These are phyloP conservation scores for Octodonta nipae DNA, from an alignment of 2,888 invertebrate genomes.

Conservation along the genomic window DNA sequence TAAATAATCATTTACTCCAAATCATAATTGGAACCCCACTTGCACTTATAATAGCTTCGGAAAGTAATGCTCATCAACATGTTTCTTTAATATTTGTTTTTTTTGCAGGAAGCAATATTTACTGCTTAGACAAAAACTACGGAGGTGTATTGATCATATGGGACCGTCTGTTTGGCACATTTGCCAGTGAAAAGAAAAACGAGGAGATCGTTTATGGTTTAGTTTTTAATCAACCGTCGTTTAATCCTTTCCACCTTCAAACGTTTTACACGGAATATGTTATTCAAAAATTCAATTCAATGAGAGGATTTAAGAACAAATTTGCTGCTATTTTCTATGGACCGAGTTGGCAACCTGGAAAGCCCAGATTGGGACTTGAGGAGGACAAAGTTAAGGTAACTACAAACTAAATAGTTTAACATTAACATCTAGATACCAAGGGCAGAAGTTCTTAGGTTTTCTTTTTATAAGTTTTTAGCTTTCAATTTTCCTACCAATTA, in stretches of 20 bases:
- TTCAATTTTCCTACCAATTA: no score
- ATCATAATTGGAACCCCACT: no score
- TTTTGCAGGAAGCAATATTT: constrained; percentile 77
- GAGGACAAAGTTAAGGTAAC: constrained; percentile 61
- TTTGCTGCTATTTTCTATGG: constrained; percentile 64
- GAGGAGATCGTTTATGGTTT: constrained; percentile 75
- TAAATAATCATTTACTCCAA: no score
- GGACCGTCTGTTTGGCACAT: constrained; percentile 74
- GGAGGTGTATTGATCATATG: constrained; percentile 83
- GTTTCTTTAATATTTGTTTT: no score
- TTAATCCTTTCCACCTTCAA: constrained; percentile 70
- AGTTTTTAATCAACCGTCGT: constrained; percentile 65
- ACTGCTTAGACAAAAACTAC: constrained; percentile 86
- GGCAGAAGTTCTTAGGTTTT: no score
- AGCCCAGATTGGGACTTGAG: constrained; percentile 60
- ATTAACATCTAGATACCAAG: no score
- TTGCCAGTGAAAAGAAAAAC: constrained; percentile 55
- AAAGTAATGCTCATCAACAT: no score
- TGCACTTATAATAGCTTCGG: no score
- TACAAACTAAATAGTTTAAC: background rate
- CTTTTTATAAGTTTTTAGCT: no score
- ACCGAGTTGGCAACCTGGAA: constrained; percentile 78
- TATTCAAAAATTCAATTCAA: constrained; percentile 45
- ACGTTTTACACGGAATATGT: constrained; percentile 61
- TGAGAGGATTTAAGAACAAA: constrained; percentile 48